Evolutionary conservation across 2,797 vertebrate genomes (phyloP).

Genomic region (Chrosomus eos): DNA sequence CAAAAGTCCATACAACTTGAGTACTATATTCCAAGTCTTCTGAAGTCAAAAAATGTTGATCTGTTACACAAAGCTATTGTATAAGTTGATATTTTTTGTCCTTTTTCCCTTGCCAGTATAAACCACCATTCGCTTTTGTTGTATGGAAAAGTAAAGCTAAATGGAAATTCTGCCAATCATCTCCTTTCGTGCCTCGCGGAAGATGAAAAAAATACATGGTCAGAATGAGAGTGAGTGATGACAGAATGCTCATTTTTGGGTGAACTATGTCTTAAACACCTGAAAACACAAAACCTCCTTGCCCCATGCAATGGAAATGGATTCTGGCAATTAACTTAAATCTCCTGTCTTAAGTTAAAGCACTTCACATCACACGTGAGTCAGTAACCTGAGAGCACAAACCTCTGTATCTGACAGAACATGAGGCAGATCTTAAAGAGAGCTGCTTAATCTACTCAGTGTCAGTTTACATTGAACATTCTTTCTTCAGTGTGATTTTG

Average conservation of each 20-base stretch:
- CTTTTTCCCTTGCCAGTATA: not conserved
- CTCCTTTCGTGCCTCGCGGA: not conserved
- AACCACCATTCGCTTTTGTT: not conserved
- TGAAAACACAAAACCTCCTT: constrained; percentile 17
- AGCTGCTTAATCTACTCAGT: constrained; percentile 15
- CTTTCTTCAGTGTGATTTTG: constrained; percentile 10
- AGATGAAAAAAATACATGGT: constrained; percentile 20
- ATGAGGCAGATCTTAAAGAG: constrained; percentile 1
- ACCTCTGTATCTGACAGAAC: not conserved
- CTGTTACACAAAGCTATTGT: too few relatives aligned
- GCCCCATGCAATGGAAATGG: not conserved
- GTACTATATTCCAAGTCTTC: not conserved
- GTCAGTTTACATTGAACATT: constrained; percentile 11
- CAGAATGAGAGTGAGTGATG: constrained; percentile 18
- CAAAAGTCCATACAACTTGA: not conserved
- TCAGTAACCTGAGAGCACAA: constrained; percentile 33
- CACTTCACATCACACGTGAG: constrained; percentile 23
- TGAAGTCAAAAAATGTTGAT: not conserved
- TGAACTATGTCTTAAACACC: constrained; percentile 8
- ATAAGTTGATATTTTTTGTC: not conserved
- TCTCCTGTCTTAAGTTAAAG: constrained; percentile 26
- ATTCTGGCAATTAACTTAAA: constrained; percentile 19
- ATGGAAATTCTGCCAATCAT: constrained; percentile 9
- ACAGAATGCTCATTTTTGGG: not conserved
- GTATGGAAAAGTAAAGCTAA: not conserved